These are phyloP conservation scores for Axis porcinus DNA, from an alignment of 2,113 vertebrate genomes.

Conservation along the genomic window DNA sequence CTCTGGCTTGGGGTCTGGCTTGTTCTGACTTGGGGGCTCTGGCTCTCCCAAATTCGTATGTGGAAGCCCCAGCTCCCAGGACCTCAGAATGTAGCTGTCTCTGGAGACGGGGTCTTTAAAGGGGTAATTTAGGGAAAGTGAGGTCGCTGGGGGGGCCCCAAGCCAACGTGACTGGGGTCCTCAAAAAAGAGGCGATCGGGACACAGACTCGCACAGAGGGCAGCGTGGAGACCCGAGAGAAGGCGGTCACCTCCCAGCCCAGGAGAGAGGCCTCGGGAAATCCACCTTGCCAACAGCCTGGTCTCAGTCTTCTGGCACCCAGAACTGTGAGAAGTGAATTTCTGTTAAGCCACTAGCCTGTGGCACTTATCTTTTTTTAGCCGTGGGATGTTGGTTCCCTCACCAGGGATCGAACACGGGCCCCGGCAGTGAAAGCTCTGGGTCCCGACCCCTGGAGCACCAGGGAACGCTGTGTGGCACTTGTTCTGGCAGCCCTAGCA, in stretches of 20 bases:
- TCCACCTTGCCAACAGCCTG: fast-evolving
- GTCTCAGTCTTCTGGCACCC: background rate
- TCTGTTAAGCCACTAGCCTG: background rate
- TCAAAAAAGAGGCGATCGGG: fast-evolving
- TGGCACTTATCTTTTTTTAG: too few species aligned
- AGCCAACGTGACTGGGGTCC: background rate
- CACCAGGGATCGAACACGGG: background rate
- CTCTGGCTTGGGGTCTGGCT: background rate
- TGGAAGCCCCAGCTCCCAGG: background rate
- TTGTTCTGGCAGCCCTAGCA: background rate
- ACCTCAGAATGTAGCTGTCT: background rate
- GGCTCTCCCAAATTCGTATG: background rate
- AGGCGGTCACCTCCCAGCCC: background rate
- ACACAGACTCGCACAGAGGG: too few species aligned
- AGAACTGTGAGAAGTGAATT: fast-evolving
- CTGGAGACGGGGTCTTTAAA: background rate
- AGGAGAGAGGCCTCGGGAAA: too few species aligned
- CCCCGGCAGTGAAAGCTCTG: background rate
- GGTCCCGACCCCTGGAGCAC: background rate
- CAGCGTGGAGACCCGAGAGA: background rate
- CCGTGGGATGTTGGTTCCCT: background rate
- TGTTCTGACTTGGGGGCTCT: background rate
- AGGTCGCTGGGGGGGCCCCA: fast-evolving
- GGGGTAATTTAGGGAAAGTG: too few species aligned
- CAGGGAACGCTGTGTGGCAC: background rate